A percentile compares a stretch with the other conserved stretches of the same genome.
Conservation (phyloP, 2,888 invertebrate species). For the Lepas anatifera region DNA sequence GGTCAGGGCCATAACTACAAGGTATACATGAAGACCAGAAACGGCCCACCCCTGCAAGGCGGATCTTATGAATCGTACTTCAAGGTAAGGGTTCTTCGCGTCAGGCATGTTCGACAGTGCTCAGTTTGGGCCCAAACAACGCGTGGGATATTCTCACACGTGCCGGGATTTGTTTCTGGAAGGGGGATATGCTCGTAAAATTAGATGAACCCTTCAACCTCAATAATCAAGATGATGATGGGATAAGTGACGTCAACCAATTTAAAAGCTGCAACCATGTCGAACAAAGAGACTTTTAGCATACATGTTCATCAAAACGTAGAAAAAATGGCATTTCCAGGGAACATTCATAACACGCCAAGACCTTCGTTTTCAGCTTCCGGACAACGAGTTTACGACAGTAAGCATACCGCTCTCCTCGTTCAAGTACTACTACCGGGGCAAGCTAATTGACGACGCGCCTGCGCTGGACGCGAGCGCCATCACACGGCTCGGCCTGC, state of each 20-base stretch:
- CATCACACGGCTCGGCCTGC: constrained; percentile 49
- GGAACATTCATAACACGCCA: too few relatives aligned
- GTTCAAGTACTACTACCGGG: constrained; percentile 50
- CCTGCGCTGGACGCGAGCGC: constrained; percentile 42
- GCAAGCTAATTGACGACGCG: constrained; percentile 37
- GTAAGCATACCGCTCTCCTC: constrained; percentile 42
- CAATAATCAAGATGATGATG: too few relatives aligned
- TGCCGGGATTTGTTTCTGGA: not conserved
- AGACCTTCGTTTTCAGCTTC: constrained; percentile 42
- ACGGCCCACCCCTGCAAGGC: constrained; percentile 43
- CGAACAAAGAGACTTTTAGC: too few relatives aligned
- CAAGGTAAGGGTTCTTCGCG: constrained; percentile 29
- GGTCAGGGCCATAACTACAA: constrained; percentile 48
- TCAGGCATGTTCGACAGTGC: too few relatives aligned
- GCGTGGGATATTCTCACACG: too few relatives aligned
- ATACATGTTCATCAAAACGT: too few relatives aligned
- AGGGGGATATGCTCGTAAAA: too few relatives aligned
- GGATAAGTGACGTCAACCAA: too few relatives aligned
- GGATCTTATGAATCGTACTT: constrained; percentile 48
- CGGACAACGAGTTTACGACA: constrained; percentile 41
- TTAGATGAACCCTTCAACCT: too few relatives aligned
- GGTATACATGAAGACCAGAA: constrained; percentile 45
- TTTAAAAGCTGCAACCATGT: too few relatives aligned
- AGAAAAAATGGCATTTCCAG: too few relatives aligned
- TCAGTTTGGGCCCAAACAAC: too few relatives aligned